Evolutionary conservation across 1,140 invertebrate genomes (phyloP), one percentile per base, ranked within the genome.

Genomic region (Drosophila micromelanica): DNA sequence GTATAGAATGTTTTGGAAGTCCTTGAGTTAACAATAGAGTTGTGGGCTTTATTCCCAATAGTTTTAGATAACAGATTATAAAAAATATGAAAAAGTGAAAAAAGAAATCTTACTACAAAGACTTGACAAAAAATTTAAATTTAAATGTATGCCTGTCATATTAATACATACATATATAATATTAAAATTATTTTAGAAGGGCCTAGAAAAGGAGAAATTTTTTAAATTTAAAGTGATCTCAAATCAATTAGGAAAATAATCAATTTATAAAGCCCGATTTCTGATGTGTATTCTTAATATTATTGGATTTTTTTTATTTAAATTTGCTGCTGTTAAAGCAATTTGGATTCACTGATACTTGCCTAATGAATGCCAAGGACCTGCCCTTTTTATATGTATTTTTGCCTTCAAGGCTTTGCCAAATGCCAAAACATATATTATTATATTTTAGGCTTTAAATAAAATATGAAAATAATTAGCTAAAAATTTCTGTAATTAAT

Each of bases 401-500:
- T 35, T 9, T 9, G 38, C 9, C 38, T 32, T 7, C 3, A 30
- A 3, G 51, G 51, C 27, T 11, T 45, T 30, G 11, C n/a, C 38
- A 43, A 43, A 15, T 43, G 4, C 40, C 17, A 35, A 57, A 57
- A 57, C 11, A 32, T 32, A 30, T 57, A 45, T 57, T 45, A 65
- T 72, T 65, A 30, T 57, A 20, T 67, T 52, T 59, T 57, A 64
- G 64, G 45, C 15, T 9, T 59, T 63, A 48, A 72, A 75, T 65
- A 73, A 67, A 42, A 77, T 75, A 75, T 69, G 73, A 62, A 86
- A 86, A 81, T 78, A 78, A 87, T 65, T 78, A 55, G 70, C 48
- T 48, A 48, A 45, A 68, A 77, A 75, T 87, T 68, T 54, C 20
- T 23, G 63, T 68, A 60, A 73, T 73, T 73, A 86, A 78, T 75